phyloP scores from a whole-genome alignment of 2,797 vertebrate species.

The Pseudochirops corinnae region DNA sequence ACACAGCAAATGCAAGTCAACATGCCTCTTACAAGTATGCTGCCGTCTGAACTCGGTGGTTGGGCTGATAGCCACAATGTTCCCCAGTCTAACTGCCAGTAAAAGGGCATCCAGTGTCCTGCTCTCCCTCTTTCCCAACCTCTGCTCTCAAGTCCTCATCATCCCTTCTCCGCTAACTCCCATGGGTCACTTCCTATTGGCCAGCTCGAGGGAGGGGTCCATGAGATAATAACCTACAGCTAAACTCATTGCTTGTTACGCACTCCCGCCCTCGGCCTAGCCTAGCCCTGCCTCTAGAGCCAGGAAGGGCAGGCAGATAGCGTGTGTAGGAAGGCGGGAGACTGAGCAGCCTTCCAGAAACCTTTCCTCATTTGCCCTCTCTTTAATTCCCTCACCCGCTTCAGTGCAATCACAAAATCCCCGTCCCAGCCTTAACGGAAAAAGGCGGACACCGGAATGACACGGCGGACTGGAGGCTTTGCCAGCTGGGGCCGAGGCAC shows the following conservation, averaged over 20 bases:
- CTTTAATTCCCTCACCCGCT: background rate
- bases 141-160: background rate
- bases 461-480: background rate
- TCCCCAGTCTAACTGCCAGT: background rate
- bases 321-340: background rate
- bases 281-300: slow-evolving; percentile 1
- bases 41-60: background rate
- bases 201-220: background rate
- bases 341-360: slow-evolving; percentile 8
- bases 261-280: background rate
- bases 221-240: background rate
- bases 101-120: background rate
- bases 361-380: background rate
- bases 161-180: background rate
- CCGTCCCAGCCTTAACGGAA: background rate
- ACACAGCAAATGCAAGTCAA: background rate
- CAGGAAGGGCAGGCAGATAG: background rate
- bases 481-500: background rate
- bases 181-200: slow-evolving; percentile 21
- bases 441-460: background rate
- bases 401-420: background rate
- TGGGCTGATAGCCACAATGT: background rate
- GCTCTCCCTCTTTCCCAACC: slow-evolving; percentile 24
- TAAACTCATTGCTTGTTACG: background rate
- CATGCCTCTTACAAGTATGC: background rate